These are phyloP conservation scores for Ruditapes philippinarum DNA, from an alignment of 1,140 invertebrate genomes.

Conservation along the genomic window DNA sequence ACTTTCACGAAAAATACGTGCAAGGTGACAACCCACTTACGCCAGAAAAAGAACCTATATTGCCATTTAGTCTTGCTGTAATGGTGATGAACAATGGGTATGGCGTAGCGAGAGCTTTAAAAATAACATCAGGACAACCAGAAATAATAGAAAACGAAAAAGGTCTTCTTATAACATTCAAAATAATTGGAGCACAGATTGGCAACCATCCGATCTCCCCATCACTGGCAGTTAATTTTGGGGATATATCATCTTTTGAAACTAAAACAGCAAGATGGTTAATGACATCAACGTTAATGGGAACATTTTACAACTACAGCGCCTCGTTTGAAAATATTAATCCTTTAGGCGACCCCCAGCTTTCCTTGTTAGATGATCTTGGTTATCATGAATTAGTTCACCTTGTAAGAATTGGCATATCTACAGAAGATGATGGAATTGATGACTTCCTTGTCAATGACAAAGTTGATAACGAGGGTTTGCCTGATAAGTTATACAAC, in stretches of 20 bases:
- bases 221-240: slow-evolving; percentile 73
- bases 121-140: slow-evolving; percentile 78
- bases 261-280: slow-evolving; percentile 73
- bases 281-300: slow-evolving; percentile 72
- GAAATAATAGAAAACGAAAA: slow-evolving; percentile 80
- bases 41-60: slow-evolving; percentile 24
- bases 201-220: slow-evolving; percentile 62
- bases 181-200: slow-evolving; percentile 73
- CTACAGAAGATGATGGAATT: slow-evolving; percentile 61
- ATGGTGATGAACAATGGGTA: slow-evolving; percentile 73
- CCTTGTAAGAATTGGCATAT: slow-evolving; percentile 66
- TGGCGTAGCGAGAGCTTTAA: slow-evolving; percentile 70
- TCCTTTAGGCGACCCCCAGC: slow-evolving; percentile 75
- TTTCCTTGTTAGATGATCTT: slow-evolving; percentile 73
- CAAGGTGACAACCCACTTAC: slow-evolving; percentile 71
- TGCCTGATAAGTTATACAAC: slow-evolving; percentile 71
- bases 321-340: slow-evolving; percentile 78
- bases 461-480: slow-evolving; percentile 56
- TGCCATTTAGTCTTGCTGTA: slow-evolving; percentile 72
- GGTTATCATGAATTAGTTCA: slow-evolving; percentile 74
- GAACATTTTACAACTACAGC: slow-evolving; percentile 74
- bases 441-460: slow-evolving; percentile 76
- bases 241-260: slow-evolving; percentile 69
- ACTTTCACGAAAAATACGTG: slow-evolving; percentile 74
- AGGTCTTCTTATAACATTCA: slow-evolving; percentile 74